A percentile compares a stretch with the other conserved stretches of the same genome.
phyloP scores from a whole-genome alignment of 2,113 vertebrate genomes.

The Oplegnathus fasciatus region DNA sequence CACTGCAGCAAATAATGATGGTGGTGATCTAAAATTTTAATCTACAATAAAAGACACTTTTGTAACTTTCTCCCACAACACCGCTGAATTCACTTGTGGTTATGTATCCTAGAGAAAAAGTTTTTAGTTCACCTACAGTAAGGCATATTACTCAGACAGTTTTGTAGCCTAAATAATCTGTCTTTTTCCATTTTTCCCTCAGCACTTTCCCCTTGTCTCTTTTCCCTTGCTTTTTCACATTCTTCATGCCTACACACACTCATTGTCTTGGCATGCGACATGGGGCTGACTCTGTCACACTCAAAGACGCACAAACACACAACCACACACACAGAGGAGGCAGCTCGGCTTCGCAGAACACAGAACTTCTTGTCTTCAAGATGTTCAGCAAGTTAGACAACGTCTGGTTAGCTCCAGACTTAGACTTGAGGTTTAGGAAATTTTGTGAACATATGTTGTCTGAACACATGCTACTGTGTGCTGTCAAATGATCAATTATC shows the following conservation, averaged over 20 bases:
- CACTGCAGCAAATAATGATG: not conserved
- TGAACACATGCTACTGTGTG: conserved; percentile 10
- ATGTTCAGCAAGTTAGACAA: conserved; percentile 12
- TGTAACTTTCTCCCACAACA: not conserved
- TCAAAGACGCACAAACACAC: conserved; percentile 6
- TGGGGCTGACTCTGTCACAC: conserved; percentile 19
- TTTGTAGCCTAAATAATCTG: not conserved
- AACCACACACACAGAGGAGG: conserved; percentile 1
- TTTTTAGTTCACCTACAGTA: not conserved
- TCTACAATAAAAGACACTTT: not conserved
- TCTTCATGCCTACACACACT: conserved; percentile 61
- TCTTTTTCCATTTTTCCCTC: conserved; percentile 9
- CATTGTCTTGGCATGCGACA: conserved; percentile 56
- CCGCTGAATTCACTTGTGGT: not conserved
- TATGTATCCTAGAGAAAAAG: not conserved
- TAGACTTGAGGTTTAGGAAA: not conserved
- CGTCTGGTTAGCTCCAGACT: conserved; percentile 12
- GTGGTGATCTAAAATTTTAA: not conserved
- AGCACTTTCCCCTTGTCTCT: conserved; percentile 1
- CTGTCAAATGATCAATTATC: not conserved
- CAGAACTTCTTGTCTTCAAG: conserved; percentile 52
- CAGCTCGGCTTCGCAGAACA: conserved; percentile 47
- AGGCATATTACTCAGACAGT: not conserved
- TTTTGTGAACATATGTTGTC: not conserved
- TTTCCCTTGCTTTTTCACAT: conserved; percentile 50